phyloP scores from a whole-genome alignment of 2,113 vertebrate genomes.

The Charina bottae region DNA sequence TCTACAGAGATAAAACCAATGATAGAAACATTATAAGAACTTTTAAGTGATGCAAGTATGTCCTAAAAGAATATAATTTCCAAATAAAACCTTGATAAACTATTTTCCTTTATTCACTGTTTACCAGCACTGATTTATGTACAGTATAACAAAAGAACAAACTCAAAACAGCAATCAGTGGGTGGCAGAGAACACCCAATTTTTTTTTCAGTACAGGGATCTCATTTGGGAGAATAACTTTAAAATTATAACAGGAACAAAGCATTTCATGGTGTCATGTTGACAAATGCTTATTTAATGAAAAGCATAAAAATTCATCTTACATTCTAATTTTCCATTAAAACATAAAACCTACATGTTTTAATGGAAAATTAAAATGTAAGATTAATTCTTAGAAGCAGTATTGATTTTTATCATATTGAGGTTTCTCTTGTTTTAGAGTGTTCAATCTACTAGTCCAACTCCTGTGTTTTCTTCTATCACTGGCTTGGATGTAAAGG shows the following conservation, averaged over 20 bases:
- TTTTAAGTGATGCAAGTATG: slow-evolving; percentile 31
- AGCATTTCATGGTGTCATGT: background rate
- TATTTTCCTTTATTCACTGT: slow-evolving; percentile 10
- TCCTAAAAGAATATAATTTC: slow-evolving; percentile 41
- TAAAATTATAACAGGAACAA: background rate
- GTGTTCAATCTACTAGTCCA: background rate
- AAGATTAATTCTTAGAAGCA: background rate
- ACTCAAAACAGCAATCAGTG: background rate
- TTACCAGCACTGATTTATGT: slow-evolving; percentile 7
- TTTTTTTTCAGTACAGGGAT: background rate
- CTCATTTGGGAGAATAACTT: background rate
- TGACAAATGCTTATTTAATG: background rate
- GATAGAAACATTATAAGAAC: slow-evolving; percentile 18
- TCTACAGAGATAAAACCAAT: slow-evolving; percentile 27
- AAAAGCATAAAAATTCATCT: background rate
- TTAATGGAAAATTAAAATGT: too few species aligned
- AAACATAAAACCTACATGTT: background rate
- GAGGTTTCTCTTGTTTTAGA: background rate
- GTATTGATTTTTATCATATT: background rate
- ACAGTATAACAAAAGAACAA: background rate
- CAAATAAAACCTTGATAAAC: slow-evolving; percentile 31
- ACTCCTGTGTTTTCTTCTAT: background rate
- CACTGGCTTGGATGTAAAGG: background rate
- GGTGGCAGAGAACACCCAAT: background rate
- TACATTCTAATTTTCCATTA: background rate